These are phyloP conservation scores for Adela reaumurella DNA, from an alignment of 2,888 invertebrate species.

Conservation along the genomic window DNA sequence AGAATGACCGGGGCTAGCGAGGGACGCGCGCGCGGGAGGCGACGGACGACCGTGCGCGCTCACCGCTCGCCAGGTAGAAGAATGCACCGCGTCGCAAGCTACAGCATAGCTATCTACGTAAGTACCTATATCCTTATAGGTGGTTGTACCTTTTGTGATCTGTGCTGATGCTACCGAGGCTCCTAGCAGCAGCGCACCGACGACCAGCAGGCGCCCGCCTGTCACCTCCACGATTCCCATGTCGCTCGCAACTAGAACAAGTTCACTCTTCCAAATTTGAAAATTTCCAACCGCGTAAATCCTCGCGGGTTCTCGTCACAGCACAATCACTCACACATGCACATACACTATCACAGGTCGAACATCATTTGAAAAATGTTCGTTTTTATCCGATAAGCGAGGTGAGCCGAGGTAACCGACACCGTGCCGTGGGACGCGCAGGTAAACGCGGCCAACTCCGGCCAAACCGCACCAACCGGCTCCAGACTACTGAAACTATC, in stretches of 20 bases:
- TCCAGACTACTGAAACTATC: not conserved
- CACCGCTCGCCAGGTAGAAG: not conserved
- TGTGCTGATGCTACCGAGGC: constrained; percentile 40
- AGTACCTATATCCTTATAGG: not conserved
- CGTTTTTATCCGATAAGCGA: constrained; percentile 46
- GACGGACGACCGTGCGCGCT: not conserved
- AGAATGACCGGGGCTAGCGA: too few species aligned
- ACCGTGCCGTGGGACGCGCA: constrained; percentile 45
- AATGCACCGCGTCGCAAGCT: too few species aligned
- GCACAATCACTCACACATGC: constrained; percentile 29
- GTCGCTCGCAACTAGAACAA: too few species aligned
- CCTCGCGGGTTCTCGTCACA: constrained; percentile 28
- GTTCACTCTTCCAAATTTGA: constrained; percentile 34
- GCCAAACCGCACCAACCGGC: not conserved
- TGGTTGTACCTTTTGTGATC: constrained; percentile 38
- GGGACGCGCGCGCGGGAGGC: too few species aligned
- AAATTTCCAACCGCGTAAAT: constrained; percentile 25
- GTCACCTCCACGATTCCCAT: constrained; percentile 18
- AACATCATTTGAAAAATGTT: constrained; percentile 55
- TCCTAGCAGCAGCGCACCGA: constrained; percentile 28
- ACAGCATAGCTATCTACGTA: too few species aligned
- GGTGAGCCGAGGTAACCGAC: constrained; percentile 31
- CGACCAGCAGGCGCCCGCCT: constrained; percentile 24
- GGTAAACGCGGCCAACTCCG: constrained; percentile 24
- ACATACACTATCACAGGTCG: constrained; percentile 50